A percentile compares a stretch with the other conserved stretches of the same genome.
phyloP scores from a whole-genome alignment of 2,113 vertebrate species.

The Serilophus lunatus region DNA sequence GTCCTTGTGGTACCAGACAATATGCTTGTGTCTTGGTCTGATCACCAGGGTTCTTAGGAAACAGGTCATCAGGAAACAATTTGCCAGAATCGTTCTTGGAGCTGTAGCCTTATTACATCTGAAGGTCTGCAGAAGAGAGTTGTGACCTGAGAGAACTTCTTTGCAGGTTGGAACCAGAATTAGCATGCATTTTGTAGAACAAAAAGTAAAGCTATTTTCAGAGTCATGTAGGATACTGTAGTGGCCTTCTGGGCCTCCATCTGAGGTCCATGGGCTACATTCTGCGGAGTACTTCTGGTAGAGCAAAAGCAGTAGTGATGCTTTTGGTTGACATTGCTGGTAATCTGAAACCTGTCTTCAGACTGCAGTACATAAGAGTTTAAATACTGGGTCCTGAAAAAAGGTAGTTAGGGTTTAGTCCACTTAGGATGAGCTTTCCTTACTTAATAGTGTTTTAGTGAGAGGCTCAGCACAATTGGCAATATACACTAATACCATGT shows the following conservation, averaged over 20 bases:
- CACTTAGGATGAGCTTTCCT: neutral
- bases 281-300: neutral
- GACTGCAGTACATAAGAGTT: neutral
- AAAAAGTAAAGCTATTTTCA: neutral
- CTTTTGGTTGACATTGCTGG: neutral
- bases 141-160: fast-evolving
- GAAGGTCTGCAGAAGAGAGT: neutral
- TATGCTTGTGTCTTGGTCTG: neutral
- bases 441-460: neutral
- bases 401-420: neutral
- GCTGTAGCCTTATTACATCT: neutral
- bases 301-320: neutral
- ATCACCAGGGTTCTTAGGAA: fast-evolving
- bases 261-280: neutral
- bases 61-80: neutral
- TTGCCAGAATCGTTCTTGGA: neutral
- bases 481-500: neutral
- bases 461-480: neutral
- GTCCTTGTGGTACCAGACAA: neutral
- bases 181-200: neutral
- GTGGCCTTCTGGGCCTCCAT: neutral
- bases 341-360: neutral
- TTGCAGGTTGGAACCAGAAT: neutral
- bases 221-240: neutral
- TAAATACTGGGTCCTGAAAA: neutral